Conservation (phyloP, 2,113 vertebrate species). For the Axis porcinus region DNA sequence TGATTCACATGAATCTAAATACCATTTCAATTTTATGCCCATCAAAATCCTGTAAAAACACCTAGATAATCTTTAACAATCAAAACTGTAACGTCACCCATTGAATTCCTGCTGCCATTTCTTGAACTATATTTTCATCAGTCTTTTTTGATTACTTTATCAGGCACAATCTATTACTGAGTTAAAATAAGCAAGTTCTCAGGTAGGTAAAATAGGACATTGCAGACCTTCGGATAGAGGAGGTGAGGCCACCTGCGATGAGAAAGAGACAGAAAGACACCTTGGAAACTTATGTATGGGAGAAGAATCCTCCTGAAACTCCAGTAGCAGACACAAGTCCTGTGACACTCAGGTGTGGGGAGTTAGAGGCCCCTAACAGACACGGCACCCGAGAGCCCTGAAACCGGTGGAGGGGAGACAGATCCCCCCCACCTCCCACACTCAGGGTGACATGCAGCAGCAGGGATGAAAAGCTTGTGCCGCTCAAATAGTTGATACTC, state of each 20-base stretch:
- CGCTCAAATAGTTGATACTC: neutral
- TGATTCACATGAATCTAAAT: neutral
- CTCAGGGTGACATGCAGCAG: neutral
- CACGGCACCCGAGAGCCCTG: neutral
- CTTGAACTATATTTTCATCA: neutral
- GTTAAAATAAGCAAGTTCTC: neutral
- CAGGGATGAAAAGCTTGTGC: neutral
- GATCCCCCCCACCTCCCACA: too few relatives aligned
- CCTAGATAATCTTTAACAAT: neutral
- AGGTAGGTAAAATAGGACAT: neutral
- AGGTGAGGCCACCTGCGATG: neutral
- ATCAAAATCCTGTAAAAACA: neutral
- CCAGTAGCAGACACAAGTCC: neutral
- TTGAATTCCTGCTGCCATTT: neutral
- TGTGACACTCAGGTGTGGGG: neutral
- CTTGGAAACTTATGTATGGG: neutral
- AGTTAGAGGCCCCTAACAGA: neutral
- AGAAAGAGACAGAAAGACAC: neutral
- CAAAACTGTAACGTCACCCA: neutral
- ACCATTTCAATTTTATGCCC: neutral
- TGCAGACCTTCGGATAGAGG: neutral
- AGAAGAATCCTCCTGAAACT: neutral
- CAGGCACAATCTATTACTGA: neutral
- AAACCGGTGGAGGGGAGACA: neutral
- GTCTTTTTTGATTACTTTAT: neutral